Evolutionary conservation across 2,797 vertebrate genomes (phyloP).

Genomic region (Alfaro cultratus): DNA sequence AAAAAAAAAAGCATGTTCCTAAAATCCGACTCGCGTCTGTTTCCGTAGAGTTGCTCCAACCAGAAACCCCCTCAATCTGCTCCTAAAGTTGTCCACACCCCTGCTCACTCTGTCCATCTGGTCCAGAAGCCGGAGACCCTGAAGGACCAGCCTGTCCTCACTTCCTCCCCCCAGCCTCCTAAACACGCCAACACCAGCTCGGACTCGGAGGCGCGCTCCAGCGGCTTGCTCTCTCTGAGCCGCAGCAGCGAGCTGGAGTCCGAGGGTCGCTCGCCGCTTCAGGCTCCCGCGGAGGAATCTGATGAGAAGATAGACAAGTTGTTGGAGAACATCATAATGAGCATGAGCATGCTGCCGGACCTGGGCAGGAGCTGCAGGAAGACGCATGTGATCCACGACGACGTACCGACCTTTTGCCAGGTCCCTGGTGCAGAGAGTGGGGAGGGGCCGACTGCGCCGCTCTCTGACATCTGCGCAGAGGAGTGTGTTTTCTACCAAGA

Average conservation of each 20-base stretch:
- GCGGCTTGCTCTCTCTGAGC: slow-evolving; percentile 1
- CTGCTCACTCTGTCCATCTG: not conserved
- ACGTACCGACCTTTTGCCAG: not conserved
- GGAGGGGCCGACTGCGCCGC: not conserved
- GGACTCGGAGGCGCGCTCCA: slow-evolving; percentile 7
- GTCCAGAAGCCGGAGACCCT: slow-evolving; percentile 15
- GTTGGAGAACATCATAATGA: slow-evolving; percentile 79
- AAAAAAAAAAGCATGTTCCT: not conserved
- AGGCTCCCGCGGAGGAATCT: slow-evolving; percentile 54
- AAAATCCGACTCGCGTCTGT: not conserved
- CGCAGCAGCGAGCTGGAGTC: slow-evolving; percentile 9
- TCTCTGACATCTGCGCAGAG: not conserved
- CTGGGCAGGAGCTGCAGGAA: slow-evolving; percentile 36
- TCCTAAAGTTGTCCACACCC: not conserved
- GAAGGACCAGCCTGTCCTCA: not conserved
- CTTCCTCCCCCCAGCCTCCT: not conserved
- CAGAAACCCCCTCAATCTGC: slow-evolving; percentile 5
- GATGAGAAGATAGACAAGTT: slow-evolving; percentile 75
- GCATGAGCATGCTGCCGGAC: slow-evolving; percentile 73
- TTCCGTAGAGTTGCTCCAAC: slow-evolving; percentile 26
- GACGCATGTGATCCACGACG: not conserved
- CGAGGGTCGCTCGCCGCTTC: slow-evolving; percentile 2
- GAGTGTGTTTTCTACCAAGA: slow-evolving; percentile 16
- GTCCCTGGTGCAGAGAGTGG: slow-evolving; percentile 10
- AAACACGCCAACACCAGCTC: not conserved